These are phyloP conservation scores for Erinaceus europaeus DNA, from an alignment of 2,113 vertebrate species.

Conservation along the genomic window DNA sequence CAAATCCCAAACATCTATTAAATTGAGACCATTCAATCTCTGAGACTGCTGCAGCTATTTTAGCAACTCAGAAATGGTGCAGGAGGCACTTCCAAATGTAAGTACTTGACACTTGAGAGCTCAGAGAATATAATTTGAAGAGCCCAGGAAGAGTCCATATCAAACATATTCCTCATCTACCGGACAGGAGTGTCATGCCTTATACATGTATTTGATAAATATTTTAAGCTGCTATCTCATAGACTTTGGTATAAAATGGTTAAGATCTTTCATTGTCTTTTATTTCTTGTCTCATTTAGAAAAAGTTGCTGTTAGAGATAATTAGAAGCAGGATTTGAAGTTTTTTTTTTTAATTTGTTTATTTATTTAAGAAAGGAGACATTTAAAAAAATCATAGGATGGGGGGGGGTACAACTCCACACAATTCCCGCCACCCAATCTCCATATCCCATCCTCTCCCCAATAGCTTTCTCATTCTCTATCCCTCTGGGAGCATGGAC, in stretches of 20 bases:
- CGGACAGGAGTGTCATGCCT: neutral
- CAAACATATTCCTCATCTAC: neutral
- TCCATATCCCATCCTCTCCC: too few species aligned
- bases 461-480: too few species aligned
- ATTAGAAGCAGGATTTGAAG: neutral
- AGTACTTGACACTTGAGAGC: neutral
- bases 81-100: constrained; percentile 1
- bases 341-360: neutral
- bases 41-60: neutral
- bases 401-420: too few species aligned
- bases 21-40: neutral
- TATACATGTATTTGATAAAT: neutral
- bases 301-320: neutral
- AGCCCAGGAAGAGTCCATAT: neutral
- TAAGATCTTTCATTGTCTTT: neutral
- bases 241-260: neutral
- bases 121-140: neutral
- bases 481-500: too few species aligned
- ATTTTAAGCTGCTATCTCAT: neutral
- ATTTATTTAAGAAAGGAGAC: neutral
- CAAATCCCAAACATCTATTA: constrained; percentile 39
- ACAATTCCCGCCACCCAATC: too few species aligned
- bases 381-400: too few species aligned
- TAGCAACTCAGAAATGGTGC: neutral
- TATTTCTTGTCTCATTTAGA: neutral